These are phyloP conservation scores for Holcopasites calliopsidis DNA, from an alignment of 1,140 invertebrate genomes.

Conservation along the genomic window DNA sequence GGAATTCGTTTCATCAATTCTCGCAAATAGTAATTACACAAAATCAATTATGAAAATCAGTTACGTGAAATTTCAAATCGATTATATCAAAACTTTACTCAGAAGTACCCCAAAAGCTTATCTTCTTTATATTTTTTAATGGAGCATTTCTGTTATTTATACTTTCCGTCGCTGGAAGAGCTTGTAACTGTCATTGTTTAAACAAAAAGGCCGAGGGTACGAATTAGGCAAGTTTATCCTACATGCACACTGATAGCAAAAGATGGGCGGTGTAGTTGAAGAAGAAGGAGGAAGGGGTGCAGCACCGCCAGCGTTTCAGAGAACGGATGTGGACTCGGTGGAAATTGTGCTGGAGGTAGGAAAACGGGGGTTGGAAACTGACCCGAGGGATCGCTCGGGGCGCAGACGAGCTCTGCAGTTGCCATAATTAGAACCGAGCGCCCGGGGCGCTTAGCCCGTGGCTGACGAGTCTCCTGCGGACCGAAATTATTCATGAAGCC, in stretches of 20 bases:
- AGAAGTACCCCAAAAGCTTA: no score
- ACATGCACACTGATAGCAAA: constrained; percentile 44
- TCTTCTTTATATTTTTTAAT: no score
- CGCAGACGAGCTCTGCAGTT: constrained; percentile 74
- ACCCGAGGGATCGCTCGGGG: constrained; percentile 63
- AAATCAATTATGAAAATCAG: no score
- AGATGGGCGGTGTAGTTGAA: constrained; percentile 20
- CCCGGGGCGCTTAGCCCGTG: constrained; percentile 64
- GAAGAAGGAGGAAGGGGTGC: constrained; percentile 10
- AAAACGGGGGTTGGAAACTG: constrained; percentile 66
- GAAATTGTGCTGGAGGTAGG: constrained; percentile 65
- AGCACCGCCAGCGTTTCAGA: constrained; percentile 57
- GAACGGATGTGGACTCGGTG: constrained; percentile 60
- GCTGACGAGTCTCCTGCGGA: constrained; percentile 76
- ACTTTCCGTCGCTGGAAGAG: no score
- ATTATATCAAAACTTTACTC: no score
- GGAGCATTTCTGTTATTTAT: no score
- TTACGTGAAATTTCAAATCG: no score
- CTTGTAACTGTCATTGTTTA: no score
- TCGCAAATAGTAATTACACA: no score
- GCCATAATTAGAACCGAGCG: constrained; percentile 77
- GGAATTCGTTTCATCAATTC: no score
- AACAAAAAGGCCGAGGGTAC: no score
- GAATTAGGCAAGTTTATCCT: no score
- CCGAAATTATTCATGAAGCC: constrained; percentile 79